Base-by-base conservation (phyloP, 2,888 invertebrate genomes). In the Rambutsinella grinnellia region DNA sequence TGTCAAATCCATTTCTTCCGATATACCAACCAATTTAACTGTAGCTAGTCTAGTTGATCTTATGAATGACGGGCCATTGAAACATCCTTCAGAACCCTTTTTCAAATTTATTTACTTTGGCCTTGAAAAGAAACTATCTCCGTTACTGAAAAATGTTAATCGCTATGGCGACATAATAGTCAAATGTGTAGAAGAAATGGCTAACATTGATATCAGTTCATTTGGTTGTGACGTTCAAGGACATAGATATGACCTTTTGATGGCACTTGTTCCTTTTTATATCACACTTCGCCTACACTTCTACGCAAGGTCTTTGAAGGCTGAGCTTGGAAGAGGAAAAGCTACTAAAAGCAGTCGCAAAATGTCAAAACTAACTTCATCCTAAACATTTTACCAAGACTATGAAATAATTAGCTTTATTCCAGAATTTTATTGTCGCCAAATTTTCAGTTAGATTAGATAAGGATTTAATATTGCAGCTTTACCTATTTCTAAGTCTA, bases 301-400 rank as follows among this genome's bases (percentile, higher is more conserved):
- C 19, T 72, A 58, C 23, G 23, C 72, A 1, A 19, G 46, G 3
- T 49, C 51, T 0, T n/a, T 13, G 3, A 3, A 47, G 46, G 46
- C 44, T 8, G 3, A 8, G 5, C 3, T 72, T 3, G 72, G 72
- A 1, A 17, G 28, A 3, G 72, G 72, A 0, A 72, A 72, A 24
- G 65, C 66, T 19, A 72, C 72, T 1, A 21, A 23, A 27, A 66
- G 46, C 19, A 65, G 66, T 8, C 5, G 72, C 2, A 72, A 72
- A 46, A 44, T 62, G 28, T 72, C 66, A 6, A 72, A 75, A n/a
- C n/a, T n/a, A n/a, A n/a, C n/a, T n/a, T n/a, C n/a, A n/a, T n/a
- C n/a, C n/a, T n/a, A n/a, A n/a, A n/a, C n/a, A n/a, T n/a, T n/a
- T n/a, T n/a, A n/a, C n/a, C n/a, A n/a, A n/a, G n/a, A n/a, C n/a